A percentile compares a stretch with the other conserved stretches of the same genome.
phyloP scores from a whole-genome alignment of 2,113 vertebrate genomes.

The Ifrita kowaldi region DNA sequence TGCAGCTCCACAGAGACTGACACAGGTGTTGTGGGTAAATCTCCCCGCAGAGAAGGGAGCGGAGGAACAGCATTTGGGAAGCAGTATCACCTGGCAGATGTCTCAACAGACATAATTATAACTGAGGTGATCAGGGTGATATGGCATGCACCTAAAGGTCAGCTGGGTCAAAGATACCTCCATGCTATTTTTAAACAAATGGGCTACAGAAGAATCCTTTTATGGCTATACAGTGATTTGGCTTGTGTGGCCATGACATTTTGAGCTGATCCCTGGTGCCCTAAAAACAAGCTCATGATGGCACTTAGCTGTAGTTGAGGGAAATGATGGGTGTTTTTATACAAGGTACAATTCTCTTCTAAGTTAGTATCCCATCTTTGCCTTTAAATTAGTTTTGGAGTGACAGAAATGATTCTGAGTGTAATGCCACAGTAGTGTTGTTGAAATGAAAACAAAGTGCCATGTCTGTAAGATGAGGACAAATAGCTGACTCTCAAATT shows the following conservation, averaged over 20 bases:
- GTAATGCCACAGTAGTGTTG: not conserved
- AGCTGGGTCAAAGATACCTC: not conserved
- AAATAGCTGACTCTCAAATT: not conserved
- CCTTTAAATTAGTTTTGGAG: not conserved
- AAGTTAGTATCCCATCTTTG: not conserved
- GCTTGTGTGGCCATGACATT: not conserved
- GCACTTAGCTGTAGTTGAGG: not conserved
- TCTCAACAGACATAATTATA: not conserved
- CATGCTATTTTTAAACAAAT: not conserved
- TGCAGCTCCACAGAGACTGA: accelerated
- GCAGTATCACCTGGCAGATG: not conserved
- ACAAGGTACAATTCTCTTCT: not conserved
- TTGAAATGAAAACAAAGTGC: not conserved
- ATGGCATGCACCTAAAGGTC: not conserved
- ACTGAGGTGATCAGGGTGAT: not conserved
- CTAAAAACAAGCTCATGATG: not conserved
- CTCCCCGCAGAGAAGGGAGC: accelerated
- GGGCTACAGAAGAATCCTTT: not conserved
- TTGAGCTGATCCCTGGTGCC: not conserved
- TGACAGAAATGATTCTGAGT: not conserved
- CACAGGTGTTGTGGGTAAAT: not conserved
- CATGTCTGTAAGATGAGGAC: not conserved
- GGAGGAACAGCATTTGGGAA: not conserved
- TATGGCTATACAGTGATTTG: not conserved
- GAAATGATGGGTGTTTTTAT: not conserved